A percentile compares a stretch with the other conserved stretches of the same genome.
Evolutionary conservation across 1,140 invertebrate species (phyloP).

Genomic region (Sitophilus oryzae): DNA sequence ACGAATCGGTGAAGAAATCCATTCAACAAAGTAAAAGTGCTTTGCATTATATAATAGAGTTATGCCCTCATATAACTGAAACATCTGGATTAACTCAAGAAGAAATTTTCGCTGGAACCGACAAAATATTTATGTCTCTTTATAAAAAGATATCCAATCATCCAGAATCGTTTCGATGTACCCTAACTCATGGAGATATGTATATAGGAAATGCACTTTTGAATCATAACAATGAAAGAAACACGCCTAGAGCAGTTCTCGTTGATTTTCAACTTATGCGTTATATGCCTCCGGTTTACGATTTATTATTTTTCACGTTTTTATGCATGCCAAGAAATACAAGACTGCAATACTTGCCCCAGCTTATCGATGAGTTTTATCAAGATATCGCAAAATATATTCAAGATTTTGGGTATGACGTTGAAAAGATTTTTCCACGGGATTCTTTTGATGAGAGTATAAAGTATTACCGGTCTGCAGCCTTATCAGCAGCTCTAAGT

Average conservation of each 20-base stretch:
- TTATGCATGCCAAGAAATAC: conserved; percentile 38
- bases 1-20: no score
- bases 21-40: no score
- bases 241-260: conserved; percentile 42
- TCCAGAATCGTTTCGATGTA: conserved; percentile 30
- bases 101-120: background rate
- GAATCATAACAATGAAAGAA: conserved; percentile 45
- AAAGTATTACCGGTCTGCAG: conserved; percentile 17
- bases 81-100: no score
- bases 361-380: conserved; percentile 43
- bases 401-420: conserved; percentile 25
- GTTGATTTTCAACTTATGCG: conserved; percentile 51
- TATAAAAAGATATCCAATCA: conserved; percentile 9
- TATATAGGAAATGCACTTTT: conserved; percentile 47
- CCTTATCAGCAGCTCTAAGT: background rate
- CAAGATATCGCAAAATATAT: conserved; percentile 36
- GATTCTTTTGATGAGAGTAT: conserved; percentile 19
- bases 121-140: background rate
- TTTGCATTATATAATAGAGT: no score
- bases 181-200: conserved; percentile 45
- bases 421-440: conserved; percentile 16
- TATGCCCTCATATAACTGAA: no score
- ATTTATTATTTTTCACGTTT: conserved; percentile 45
- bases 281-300: conserved; percentile 49
- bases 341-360: conserved; percentile 35